phyloP scores from a whole-genome alignment of 2,888 invertebrate species.

The Leptinotarsa peninsularis region DNA sequence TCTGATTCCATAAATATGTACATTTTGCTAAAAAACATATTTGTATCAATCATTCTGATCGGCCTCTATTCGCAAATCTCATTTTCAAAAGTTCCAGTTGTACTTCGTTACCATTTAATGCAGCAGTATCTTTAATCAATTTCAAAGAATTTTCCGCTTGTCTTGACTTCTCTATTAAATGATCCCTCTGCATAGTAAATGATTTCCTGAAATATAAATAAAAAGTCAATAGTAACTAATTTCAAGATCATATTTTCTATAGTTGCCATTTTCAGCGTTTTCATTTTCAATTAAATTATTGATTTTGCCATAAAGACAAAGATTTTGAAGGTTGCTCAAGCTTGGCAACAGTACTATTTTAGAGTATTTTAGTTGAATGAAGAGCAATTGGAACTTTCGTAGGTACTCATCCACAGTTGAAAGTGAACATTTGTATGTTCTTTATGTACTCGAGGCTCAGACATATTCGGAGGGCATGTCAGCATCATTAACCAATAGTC shows the following conservation, averaged over 20 bases:
- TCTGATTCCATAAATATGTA: neutral
- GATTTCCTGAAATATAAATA: slow-evolving; percentile 67
- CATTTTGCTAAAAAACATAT: neutral
- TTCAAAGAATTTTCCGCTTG: slow-evolving; percentile 69
- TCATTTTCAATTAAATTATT: too few relatives aligned
- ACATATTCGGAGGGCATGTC: too few relatives aligned
- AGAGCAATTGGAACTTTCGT: too few relatives aligned
- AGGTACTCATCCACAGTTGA: too few relatives aligned
- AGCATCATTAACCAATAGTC: too few relatives aligned
- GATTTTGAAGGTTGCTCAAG: too few relatives aligned
- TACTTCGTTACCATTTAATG: slow-evolving; percentile 71
- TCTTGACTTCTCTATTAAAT: slow-evolving; percentile 67
- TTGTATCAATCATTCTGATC: slow-evolving; percentile 4
- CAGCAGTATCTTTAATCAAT: slow-evolving; percentile 68
- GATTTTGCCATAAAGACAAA: neutral
- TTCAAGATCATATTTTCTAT: too few relatives aligned
- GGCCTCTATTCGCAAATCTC: slow-evolving; percentile 32
- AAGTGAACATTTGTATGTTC: too few relatives aligned
- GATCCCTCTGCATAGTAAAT: slow-evolving; percentile 66
- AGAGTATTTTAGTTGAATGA: too few relatives aligned
- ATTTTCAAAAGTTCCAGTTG: slow-evolving; percentile 61
- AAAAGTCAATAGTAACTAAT: neutral
- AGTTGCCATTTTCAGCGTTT: too few relatives aligned
- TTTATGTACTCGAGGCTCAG: too few relatives aligned
- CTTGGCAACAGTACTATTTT: too few relatives aligned